Evolutionary conservation across 2,888 invertebrate genomes (phyloP).

Genomic region (Ennomos erosarius): DNA sequence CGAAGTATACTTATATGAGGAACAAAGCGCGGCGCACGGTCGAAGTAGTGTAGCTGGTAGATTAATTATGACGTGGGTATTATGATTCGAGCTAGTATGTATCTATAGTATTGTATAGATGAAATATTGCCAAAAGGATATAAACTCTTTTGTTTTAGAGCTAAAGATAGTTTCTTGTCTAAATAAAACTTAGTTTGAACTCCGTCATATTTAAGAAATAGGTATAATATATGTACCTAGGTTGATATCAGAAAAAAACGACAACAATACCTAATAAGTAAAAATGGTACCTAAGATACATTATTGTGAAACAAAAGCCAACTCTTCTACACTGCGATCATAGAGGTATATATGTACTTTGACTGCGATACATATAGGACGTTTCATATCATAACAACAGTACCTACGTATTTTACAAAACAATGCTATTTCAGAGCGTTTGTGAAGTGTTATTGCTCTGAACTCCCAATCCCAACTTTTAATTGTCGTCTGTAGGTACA

Average conservation of each 20-base stretch:
- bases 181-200: too few species aligned
- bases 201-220: too few species aligned
- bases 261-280: not conserved
- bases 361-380: constrained; percentile 26
- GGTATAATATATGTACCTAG: too few species aligned
- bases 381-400: constrained; percentile 47
- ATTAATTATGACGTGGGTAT: constrained; percentile 5
- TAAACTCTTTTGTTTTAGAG: too few species aligned
- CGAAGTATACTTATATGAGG: constrained; percentile 11
- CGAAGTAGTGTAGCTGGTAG: constrained; percentile 10
- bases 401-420: constrained; percentile 38
- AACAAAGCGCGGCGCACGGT: constrained; percentile 1
- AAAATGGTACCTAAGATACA: constrained; percentile 9
- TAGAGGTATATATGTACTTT: too few species aligned
- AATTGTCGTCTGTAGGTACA: constrained; percentile 28
- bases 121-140: too few species aligned
- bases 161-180: too few species aligned
- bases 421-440: constrained; percentile 45
- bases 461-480: constrained; percentile 7
- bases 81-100: too few species aligned
- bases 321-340: constrained; percentile 33
- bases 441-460: constrained; percentile 36
- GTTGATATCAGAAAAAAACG: too few species aligned
- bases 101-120: too few species aligned
- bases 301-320: constrained; percentile 36